Base-by-base conservation (phyloP, 2,797 vertebrate species). In the Siniperca undulata region DNA sequence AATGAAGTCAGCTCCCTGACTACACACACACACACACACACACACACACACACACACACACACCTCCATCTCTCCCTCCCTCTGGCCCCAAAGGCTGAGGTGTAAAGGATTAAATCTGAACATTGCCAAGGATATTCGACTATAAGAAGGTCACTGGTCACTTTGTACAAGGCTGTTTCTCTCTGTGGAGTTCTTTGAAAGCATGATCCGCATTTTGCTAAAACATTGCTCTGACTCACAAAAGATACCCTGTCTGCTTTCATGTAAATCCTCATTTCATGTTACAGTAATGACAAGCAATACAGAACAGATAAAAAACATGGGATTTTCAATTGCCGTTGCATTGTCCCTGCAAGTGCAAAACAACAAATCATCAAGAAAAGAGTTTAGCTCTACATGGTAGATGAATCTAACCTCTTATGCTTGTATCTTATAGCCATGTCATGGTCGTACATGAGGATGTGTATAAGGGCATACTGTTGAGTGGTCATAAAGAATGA, bases 121-220 rank as follows among this genome's bases (percentile, higher is more conserved):
- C 85, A 83, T 64, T 80, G 84, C 83, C 81, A 90, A 93, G 91
- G 88, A 92, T 89, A 83, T 89, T 69, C 53, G 1, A 67, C 86
- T 85, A 61, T 84, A 82, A 88, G 90, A 93, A 93, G 91, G 92
- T 94, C 91, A 88, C 64, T 34, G 82, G 89, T 85, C 90, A 86
- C 76, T 84, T 88, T 90, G 81, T 55, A 83, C 81, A 74, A 83
- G 67, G 72, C 70, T 69, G 50, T 71, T 84, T 88, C 86, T 83
- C 85, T 91, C 88, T 75, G 77, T 42, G 66, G 83, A 83, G 34
- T 78, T 84, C 61, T 80, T 71, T 73, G 44, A 36, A 82, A 81
- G 81, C 62, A 62, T 40, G 75, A 78, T 36, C 36, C 5, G 2
- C 59, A 66, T 77, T 81, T 70, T 79, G 30, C 55, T 36, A 5